Evolutionary conservation across 2,113 vertebrate genomes (phyloP), one percentile per base, ranked within the genome.

Genomic region (Tringa solitaria): DNA sequence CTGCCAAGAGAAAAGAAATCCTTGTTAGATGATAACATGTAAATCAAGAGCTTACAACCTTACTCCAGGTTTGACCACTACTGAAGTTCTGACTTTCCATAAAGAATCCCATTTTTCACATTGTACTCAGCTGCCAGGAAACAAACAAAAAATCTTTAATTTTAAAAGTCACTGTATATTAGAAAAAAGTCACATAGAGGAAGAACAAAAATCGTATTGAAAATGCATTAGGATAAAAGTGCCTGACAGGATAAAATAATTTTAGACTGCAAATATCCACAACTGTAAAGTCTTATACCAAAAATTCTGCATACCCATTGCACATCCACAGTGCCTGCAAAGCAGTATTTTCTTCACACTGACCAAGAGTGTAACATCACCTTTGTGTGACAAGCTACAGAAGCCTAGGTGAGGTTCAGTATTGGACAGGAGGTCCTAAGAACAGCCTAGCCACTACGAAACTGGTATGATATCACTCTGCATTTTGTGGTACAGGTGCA

Each of bases 1-100:
- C 99, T 99, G 97, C 75, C 84, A 93, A 76, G 39, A 96, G 50
- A 93, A 84, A 82, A 95, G 0, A 90, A 74, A 51, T n/a, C 53
- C 70, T 48, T 84, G 43, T 90, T 70, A 92, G 43, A 90, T 11
- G 14, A 35, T 10, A 81, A 53, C 46, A 12, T 54, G 18, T 60
- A 75, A 45, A 74, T 45, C 76, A 84, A 45, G 2, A 39, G 18
- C 5, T 68, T 37, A 5, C 13, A 80, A 79, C 51, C 51, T 53
- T 53, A 53, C 35, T 68, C 13, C 43, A 70, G 9, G 9, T 87
- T 57, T 48, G 18, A 30, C 6, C 45, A 33, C 18, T 76, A 84
- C n/a, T 41, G 32, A 83, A 45, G 27, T 61, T 84, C 68, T 73
- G 27, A 41, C 21, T 73, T 82, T 17, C 45, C 65, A 69, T 15